Conservation (phyloP, 2,113 vertebrate genomes). For the Natator depressus region DNA sequence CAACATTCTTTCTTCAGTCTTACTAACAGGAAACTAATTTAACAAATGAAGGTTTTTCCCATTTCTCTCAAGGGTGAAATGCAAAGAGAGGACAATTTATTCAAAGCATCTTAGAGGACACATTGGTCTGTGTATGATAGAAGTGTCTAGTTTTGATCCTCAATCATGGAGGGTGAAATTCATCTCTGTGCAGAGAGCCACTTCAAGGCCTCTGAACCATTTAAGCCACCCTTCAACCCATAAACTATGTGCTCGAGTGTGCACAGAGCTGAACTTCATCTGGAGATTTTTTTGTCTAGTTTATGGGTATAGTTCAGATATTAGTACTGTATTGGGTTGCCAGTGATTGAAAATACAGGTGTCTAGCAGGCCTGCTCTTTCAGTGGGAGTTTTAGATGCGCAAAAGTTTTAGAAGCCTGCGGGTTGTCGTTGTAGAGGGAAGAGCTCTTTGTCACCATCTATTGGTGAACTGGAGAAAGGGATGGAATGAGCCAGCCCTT, state of each 20-base stretch:
- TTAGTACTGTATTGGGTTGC: background rate
- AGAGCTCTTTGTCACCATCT: background rate
- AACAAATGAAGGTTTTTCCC: constrained; percentile 15
- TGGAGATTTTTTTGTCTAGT: background rate
- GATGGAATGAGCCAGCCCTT: background rate
- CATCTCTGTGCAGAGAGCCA: background rate
- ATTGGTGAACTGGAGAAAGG: background rate
- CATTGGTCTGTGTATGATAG: background rate
- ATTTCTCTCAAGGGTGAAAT: constrained; percentile 19
- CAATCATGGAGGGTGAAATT: constrained; percentile 27
- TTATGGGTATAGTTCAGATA: background rate
- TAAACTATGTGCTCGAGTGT: constrained; percentile 40
- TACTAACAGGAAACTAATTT: constrained; percentile 20
- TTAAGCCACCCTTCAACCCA: background rate
- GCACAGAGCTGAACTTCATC: background rate
- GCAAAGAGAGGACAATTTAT: background rate
- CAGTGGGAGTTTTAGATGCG: background rate
- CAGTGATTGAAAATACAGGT: background rate
- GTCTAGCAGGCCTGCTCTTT: background rate
- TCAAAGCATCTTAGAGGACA: constrained; percentile 20
- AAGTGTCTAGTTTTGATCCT: constrained; percentile 38
- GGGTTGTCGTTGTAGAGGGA: background rate
- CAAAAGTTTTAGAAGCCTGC: background rate
- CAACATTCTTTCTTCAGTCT: background rate
- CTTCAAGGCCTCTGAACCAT: constrained; percentile 16